Evolutionary conservation across 2,797 vertebrate genomes (phyloP), one percentile per base, ranked within the genome.

Genomic region (Hypotaenidia okinawae): DNA sequence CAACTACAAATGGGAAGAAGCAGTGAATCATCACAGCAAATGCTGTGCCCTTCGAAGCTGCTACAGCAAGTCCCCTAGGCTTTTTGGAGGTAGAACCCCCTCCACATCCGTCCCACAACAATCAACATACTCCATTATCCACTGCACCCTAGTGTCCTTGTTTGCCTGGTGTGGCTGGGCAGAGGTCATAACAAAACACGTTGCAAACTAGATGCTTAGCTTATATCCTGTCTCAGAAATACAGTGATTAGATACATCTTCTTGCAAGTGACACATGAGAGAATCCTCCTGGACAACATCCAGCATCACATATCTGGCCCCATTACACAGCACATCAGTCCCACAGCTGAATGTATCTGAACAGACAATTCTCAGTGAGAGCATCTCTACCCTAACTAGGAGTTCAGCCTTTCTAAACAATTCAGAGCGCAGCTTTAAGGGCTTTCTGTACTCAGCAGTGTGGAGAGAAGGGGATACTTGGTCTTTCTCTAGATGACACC

Each of bases 11-110:
- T 30, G 81, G 64, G 62, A 76, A 92, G 47, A 32, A 55, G 32
- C 4, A 84, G 81, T 61, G 82, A 94, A 92, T 89, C 84, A 87
- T 15, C 70, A 32, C 52, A 88, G 81, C n/a, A 86, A 94, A 69
- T 6, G 35, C 59, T 87, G 24, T 45, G 74, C 35, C 70, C 70
- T 94, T 96, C 89, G 89, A 73, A 90, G 55, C 35, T 41, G 11
- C 22, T 61, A n/a, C 18, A 27, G 63, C 57, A 81, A 70, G n/a
- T 74, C 72, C 33, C 58, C 49, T 3, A 41, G 37, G 35, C 14
- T 94, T 78, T 89, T 84, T 28, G 32, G 67, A 37, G 57, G 37
- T 49, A 76, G 78, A 91, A 70, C 24, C 73, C 58, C 45, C 52
- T 80, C 30, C 67, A 32, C 39, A 33, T 41, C 61, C 14, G 32